Conservation (phyloP, 1,140 invertebrate species). For the Drosophila ironensis region DNA sequence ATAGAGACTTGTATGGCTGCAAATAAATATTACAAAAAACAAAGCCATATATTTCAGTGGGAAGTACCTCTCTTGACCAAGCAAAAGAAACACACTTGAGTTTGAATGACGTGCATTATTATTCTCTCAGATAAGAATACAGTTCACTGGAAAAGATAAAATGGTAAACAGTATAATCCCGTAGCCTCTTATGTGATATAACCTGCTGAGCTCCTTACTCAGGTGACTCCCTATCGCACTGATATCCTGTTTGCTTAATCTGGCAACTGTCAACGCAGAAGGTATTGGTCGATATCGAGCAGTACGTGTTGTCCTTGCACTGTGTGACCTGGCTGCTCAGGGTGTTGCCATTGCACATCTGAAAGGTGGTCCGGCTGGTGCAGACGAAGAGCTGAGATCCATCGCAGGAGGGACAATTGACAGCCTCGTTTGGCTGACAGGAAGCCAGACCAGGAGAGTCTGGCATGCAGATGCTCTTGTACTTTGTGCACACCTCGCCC, state of each 20-base stretch:
- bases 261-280: slow-evolving; percentile 58
- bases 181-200: too few relatives aligned
- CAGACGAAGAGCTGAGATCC: slow-evolving; percentile 49
- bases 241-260: background rate
- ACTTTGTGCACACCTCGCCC: slow-evolving; percentile 35
- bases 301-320: slow-evolving; percentile 43
- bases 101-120: too few relatives aligned
- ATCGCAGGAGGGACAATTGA: slow-evolving; percentile 37
- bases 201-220: too few relatives aligned
- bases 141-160: background rate
- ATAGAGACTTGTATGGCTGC: background rate
- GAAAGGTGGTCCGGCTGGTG: slow-evolving; percentile 67
- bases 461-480: background rate
- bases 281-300: slow-evolving; percentile 43
- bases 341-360: slow-evolving; percentile 37
- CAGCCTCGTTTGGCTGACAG: background rate
- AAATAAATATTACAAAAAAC: background rate
- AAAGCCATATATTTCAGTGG: background rate
- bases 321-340: slow-evolving; percentile 1
- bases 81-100: background rate
- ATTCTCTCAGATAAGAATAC: background rate
- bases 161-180: background rate
- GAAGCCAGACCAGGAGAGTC: background rate
- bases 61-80: background rate
- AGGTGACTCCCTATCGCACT: slow-evolving; percentile 34